Evolutionary conservation across 2,113 vertebrate genomes (phyloP).

Genomic region (Otolemur garnettii): DNA sequence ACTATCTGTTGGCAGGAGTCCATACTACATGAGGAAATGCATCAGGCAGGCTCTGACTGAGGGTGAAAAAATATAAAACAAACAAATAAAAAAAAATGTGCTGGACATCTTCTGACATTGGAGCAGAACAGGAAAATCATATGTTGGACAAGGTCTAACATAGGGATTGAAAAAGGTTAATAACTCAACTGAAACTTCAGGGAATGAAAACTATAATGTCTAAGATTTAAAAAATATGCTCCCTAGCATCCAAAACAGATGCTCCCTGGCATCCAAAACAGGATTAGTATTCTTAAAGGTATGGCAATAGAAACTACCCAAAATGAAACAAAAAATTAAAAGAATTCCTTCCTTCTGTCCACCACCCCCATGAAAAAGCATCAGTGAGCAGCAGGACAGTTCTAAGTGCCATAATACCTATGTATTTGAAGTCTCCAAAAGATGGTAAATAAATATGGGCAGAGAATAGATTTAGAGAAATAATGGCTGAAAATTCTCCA

Average conservation of each 20-base stretch:
- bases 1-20: too few relatives aligned
- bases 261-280: not conserved
- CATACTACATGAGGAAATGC: too few relatives aligned
- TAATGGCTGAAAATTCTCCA: not conserved
- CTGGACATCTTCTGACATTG: too few relatives aligned
- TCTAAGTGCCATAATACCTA: not conserved
- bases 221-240: not conserved
- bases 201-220: not conserved
- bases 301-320: not conserved
- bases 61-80: too few relatives aligned
- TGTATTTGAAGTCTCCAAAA: not conserved
- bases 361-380: not conserved
- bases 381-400: not conserved
- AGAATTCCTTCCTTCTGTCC: not conserved
- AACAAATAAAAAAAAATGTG: too few relatives aligned
- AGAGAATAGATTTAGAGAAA: constrained; percentile 24
- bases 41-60: too few relatives aligned
- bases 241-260: not conserved
- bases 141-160: too few relatives aligned
- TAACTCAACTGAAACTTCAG: not conserved
- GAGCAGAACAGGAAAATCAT: too few relatives aligned
- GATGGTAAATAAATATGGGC: not conserved
- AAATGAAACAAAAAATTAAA: constrained; percentile 37
- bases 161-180: too few relatives aligned
- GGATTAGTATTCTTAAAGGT: not conserved